Conservation (phyloP, 2,888 invertebrate species). For the Lasioglossum oenotherae region DNA sequence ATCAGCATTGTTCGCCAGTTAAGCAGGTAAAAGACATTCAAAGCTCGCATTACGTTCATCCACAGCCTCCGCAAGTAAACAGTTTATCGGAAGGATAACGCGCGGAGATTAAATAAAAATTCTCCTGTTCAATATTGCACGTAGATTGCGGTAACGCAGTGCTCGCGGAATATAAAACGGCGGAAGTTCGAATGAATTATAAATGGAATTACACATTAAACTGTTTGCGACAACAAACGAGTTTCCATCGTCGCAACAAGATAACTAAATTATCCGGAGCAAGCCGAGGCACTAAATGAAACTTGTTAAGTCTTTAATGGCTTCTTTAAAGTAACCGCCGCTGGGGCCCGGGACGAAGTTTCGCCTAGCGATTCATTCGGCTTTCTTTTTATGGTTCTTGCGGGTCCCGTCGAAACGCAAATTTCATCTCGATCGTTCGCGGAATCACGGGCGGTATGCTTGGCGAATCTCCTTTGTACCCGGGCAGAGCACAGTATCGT, state of each 20-base stretch:
- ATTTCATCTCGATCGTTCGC: not conserved
- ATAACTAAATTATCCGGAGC: not conserved
- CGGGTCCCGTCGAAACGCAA: not conserved
- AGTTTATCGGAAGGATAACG: not conserved
- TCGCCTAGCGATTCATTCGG: not conserved
- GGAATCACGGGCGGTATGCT: not conserved
- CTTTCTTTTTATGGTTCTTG: not conserved
- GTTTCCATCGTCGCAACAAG: not conserved
- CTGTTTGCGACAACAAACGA: constrained; percentile 5
- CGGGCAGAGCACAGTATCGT: not conserved
- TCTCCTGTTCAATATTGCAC: not conserved
- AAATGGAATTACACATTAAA: not conserved
- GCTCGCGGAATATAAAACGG: not conserved
- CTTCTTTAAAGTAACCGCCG: not conserved
- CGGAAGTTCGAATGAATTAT: not conserved
- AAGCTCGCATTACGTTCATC: not conserved
- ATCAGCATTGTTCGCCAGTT: no score
- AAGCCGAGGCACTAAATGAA: constrained; percentile 2
- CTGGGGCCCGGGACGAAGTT: not conserved
- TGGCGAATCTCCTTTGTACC: not conserved
- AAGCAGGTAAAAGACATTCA: no score
- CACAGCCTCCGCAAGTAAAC: not conserved
- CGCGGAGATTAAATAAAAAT: not conserved
- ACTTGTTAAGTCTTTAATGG: constrained; percentile 11
- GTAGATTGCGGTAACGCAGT: not conserved